Evolutionary conservation across 2,797 vertebrate species (phyloP).

Genomic region (Rhinella marina): DNA sequence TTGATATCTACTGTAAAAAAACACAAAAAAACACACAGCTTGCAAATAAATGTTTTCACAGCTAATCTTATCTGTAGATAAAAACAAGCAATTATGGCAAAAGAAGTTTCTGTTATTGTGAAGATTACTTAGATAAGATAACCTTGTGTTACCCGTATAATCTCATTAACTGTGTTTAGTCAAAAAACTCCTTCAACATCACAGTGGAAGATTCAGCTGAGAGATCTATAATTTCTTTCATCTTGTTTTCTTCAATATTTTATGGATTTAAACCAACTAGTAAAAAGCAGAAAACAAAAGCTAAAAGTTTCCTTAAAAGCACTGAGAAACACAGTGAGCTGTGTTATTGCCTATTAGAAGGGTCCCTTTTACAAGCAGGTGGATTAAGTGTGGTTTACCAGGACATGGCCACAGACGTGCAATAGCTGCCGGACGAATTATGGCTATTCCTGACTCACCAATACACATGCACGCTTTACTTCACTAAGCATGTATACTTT

Average conservation of each 20-base stretch:
- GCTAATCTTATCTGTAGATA: conserved; percentile 4
- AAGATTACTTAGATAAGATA: neutral
- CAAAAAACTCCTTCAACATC: neutral
- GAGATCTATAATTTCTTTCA: neutral
- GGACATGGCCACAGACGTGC: too few relatives aligned
- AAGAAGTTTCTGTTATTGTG: neutral
- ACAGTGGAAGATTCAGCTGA: neutral
- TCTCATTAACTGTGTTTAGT: neutral
- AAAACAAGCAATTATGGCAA: conserved; percentile 5
- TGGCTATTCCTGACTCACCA: too few relatives aligned
- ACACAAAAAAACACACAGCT: neutral
- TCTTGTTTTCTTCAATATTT: neutral
- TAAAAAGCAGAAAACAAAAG: neutral
- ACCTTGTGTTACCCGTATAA: neutral
- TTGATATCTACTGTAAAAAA: conserved; percentile 11
- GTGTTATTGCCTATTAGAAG: too few relatives aligned
- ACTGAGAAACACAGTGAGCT: too few relatives aligned
- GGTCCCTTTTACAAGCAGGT: too few relatives aligned
- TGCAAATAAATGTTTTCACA: conserved; percentile 8
- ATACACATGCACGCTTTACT: too few relatives aligned
- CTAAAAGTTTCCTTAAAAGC: neutral
- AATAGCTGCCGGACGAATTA: too few relatives aligned
- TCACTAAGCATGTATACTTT: too few relatives aligned
- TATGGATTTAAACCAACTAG: too few relatives aligned
- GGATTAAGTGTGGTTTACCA: too few relatives aligned